A percentile compares a stretch with the other conserved stretches of the same genome.
Conservation (phyloP, 2,797 vertebrate genomes). For the Nyctibius grandis region DNA sequence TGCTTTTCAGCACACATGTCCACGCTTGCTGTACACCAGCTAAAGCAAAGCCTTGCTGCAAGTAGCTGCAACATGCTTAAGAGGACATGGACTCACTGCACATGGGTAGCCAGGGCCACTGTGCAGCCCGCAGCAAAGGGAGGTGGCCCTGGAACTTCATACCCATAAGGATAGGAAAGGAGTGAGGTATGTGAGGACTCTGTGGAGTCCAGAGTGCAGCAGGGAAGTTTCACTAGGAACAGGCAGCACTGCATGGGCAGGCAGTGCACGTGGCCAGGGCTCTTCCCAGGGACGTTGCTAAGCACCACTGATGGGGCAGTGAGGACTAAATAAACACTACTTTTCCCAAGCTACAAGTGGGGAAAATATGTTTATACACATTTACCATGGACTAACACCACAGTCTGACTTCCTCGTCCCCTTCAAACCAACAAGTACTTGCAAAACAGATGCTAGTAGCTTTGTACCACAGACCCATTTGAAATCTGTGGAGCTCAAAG, state of each 20-base stretch:
- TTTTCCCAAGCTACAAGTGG: fast-evolving
- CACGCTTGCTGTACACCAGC: neutral
- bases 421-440: neutral
- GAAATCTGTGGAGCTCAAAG: neutral
- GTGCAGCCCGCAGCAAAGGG: neutral
- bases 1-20: fast-evolving
- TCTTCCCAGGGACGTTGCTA: fast-evolving
- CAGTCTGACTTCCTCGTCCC: neutral
- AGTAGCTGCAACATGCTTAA: fast-evolving
- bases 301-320: fast-evolving
- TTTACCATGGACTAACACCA: neutral
- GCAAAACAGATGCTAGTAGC: fast-evolving
- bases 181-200: fast-evolving
- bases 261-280: neutral
- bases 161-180: fast-evolving
- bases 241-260: neutral
- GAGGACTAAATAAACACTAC: neutral
- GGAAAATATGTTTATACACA: fast-evolving
- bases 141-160: neutral
- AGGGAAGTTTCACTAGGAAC: neutral
- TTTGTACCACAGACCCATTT: neutral
- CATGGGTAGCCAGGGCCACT: fast-evolving
- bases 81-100: neutral
- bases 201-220: fast-evolving
- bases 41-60: neutral